A percentile compares a stretch with the other conserved stretches of the same genome.
phyloP scores from a whole-genome alignment of 2,888 invertebrate species.

The Cephus sareptanus region DNA sequence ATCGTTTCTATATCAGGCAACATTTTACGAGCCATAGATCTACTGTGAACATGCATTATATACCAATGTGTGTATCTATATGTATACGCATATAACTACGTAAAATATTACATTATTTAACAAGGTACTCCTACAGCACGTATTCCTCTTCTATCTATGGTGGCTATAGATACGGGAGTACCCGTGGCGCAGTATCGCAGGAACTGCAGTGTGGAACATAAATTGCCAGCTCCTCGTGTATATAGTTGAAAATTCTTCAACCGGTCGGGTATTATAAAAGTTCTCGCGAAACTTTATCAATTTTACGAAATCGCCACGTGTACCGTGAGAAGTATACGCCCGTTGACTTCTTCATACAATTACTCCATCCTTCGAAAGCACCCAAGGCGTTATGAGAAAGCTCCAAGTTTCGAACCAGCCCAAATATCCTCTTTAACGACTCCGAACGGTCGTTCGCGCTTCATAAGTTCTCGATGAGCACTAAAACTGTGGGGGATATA shows the following conservation, averaged over 20 bases:
- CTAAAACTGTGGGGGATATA: too few species aligned
- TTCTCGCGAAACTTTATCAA: conserved; percentile 63
- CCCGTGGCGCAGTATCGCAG: neutral
- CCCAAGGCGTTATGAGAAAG: conserved; percentile 7
- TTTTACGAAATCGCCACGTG: conserved; percentile 62
- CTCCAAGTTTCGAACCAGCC: neutral
- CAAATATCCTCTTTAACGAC: neutral
- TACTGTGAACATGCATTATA: too few species aligned
- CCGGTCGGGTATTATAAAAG: conserved; percentile 60
- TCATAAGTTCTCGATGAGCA: too few species aligned
- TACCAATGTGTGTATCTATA: too few species aligned
- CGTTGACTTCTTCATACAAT: conserved; percentile 40
- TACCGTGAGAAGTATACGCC: conserved; percentile 25
- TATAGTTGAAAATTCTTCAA: conserved; percentile 59
- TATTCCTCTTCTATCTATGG: too few species aligned
- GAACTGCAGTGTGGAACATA: conserved; percentile 46
- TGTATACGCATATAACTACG: too few species aligned
- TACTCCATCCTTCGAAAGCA: conserved; percentile 22
- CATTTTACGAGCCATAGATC: too few species aligned
- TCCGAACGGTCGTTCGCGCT: too few species aligned
- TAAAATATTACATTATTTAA: too few species aligned
- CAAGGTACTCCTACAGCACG: too few species aligned
- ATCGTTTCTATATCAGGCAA: too few species aligned
- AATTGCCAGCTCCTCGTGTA: conserved; percentile 51
- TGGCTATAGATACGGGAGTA: too few species aligned